Conservation (phyloP, 2,113 vertebrate genomes). For the Otolemur garnettii region DNA sequence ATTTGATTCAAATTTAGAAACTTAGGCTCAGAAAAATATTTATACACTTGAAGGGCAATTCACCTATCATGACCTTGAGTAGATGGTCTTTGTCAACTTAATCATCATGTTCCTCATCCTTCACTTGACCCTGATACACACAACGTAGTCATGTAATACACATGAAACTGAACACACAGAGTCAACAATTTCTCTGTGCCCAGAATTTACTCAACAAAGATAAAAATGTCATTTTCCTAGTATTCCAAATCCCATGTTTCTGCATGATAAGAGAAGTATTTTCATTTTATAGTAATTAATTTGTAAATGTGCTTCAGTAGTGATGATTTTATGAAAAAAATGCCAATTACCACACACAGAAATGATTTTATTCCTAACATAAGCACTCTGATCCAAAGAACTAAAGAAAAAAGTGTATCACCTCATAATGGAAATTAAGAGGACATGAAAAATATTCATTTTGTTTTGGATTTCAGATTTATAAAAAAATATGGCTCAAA, state of each 20-base stretch:
- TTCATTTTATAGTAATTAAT: slow-evolving; percentile 72
- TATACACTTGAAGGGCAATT: not conserved
- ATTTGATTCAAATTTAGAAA: slow-evolving; percentile 53
- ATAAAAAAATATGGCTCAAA: not conserved
- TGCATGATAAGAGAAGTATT: slow-evolving; percentile 51
- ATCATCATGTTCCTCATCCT: not conserved
- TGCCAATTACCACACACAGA: not conserved
- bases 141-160: not conserved
- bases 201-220: slow-evolving; percentile 34
- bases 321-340: slow-evolving; percentile 27
- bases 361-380: slow-evolving; percentile 57
- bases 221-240: slow-evolving; percentile 50
- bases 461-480: slow-evolving; percentile 61
- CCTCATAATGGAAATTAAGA: slow-evolving; percentile 52
- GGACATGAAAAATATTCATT: slow-evolving; percentile 43
- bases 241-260: slow-evolving; percentile 53
- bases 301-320: slow-evolving; percentile 61
- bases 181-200: not conserved
- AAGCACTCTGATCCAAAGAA: slow-evolving; percentile 54
- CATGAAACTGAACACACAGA: not conserved
- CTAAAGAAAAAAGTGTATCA: not conserved
- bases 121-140: not conserved
- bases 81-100: not conserved
- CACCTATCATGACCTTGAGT: not conserved
- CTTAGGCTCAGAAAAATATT: not conserved